These are phyloP conservation scores for Bucorvus abyssinicus DNA, from an alignment of 2,797 vertebrate species.

Conservation along the genomic window DNA sequence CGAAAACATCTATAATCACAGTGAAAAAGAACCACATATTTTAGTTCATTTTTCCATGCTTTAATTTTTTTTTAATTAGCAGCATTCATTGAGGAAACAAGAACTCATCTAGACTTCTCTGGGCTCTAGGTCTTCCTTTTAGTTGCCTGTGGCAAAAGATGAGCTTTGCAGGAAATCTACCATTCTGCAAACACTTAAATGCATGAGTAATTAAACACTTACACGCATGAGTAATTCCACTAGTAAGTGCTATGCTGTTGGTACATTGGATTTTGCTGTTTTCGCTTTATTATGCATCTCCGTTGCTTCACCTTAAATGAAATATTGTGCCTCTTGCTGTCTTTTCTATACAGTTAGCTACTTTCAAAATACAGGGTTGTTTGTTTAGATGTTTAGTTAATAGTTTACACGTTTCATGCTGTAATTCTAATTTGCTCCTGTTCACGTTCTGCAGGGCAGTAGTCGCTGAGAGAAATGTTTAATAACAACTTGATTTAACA, in stretches of 20 bases:
- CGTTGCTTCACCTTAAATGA: not conserved
- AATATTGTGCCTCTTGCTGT: not conserved
- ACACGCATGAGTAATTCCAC: not conserved
- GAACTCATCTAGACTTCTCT: not conserved
- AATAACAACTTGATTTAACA: not conserved
- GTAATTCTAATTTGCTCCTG: not conserved
- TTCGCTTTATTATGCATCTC: not conserved
- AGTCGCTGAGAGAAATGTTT: not conserved
- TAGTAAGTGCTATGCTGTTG: not conserved
- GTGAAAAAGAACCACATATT: not conserved
- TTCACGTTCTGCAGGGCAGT: not conserved
- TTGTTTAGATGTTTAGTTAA: not conserved
- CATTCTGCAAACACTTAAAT: not conserved
- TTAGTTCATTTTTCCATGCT: not conserved
- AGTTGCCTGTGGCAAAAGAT: not conserved
- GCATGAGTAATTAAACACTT: not conserved
- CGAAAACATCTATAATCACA: not conserved
- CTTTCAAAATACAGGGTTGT: not conserved
- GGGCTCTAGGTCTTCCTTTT: not conserved
- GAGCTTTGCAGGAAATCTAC: not conserved
- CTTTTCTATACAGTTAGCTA: not conserved
- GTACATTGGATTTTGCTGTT: not conserved
- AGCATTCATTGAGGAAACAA: not conserved
- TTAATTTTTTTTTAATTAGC: not conserved
- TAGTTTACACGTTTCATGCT: not conserved